Conservation (phyloP, 2,113 vertebrate genomes). For the Cepphus grylle region DNA sequence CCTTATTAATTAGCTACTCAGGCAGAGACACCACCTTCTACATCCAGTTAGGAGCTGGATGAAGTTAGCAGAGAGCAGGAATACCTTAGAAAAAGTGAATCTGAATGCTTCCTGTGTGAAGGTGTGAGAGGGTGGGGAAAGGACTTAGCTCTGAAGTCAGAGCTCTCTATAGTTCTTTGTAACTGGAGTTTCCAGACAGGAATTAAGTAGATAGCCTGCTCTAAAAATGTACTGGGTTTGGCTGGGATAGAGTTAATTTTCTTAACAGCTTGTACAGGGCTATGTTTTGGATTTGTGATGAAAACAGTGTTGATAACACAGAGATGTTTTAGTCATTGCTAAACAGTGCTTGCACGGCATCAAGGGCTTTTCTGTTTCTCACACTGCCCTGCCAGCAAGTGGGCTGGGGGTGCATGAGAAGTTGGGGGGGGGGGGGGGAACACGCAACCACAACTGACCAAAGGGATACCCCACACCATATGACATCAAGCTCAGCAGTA, state of each 20-base stretch:
- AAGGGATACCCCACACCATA: neutral
- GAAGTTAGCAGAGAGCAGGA: neutral
- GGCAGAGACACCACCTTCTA: neutral
- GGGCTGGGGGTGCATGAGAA: neutral
- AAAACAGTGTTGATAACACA: neutral
- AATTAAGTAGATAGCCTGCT: neutral
- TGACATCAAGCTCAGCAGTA: neutral
- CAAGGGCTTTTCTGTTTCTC: neutral
- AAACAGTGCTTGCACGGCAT: neutral
- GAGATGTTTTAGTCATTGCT: neutral
- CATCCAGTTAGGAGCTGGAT: neutral
- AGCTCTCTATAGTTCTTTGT: neutral
- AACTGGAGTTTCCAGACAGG: neutral
- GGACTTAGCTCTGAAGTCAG: neutral
- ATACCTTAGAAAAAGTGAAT: neutral
- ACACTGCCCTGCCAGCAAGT: neutral
- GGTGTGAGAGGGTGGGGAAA: neutral
- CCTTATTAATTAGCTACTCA: neutral
- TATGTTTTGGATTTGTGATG: neutral
- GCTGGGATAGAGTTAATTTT: neutral
- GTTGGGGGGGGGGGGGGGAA: neutral
- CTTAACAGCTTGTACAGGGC: neutral
- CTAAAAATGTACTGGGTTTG: neutral
- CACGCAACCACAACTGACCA: neutral
- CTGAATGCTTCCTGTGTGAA: neutral